Percentiles rank a stretch among this genome's conserved stretches.
phyloP scores from a whole-genome alignment of 2,113 vertebrate genomes.

The Podarcis raffonei region DNA sequence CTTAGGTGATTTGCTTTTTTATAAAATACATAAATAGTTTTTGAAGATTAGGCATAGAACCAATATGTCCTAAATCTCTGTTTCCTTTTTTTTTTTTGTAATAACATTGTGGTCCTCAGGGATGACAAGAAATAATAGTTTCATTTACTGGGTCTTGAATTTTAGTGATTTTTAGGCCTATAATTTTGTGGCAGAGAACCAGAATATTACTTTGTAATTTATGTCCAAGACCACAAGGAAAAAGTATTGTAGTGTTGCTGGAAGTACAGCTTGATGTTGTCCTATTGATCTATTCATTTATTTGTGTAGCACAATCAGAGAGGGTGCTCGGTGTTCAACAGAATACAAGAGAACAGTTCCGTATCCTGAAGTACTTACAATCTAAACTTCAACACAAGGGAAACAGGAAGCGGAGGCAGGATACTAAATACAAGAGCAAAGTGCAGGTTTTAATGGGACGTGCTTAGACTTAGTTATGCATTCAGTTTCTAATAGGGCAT shows the following conservation, averaged over 20 bases:
- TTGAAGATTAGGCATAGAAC: conserved; percentile 57
- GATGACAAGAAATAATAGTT: conserved; percentile 70
- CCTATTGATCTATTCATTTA: conserved; percentile 2
- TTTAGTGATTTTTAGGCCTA: conserved; percentile 60
- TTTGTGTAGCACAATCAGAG: not conserved
- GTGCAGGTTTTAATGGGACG: not conserved
- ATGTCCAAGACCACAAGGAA: conserved; percentile 30
- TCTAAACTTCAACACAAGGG: not conserved
- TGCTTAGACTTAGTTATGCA: not conserved
- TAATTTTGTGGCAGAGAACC: conserved; percentile 56
- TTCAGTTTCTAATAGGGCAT: not conserved
- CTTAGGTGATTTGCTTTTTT: conserved; percentile 54
- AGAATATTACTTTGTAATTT: conserved; percentile 46
- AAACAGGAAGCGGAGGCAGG: not conserved
- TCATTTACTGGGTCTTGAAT: conserved; percentile 63
- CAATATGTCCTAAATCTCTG: conserved; percentile 49
- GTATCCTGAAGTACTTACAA: not conserved
- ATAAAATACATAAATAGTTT: conserved; percentile 64
- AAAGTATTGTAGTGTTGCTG: not conserved
- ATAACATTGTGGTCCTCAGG: conserved; percentile 59
- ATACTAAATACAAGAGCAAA: not conserved
- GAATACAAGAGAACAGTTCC: not conserved
- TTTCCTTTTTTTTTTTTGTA: conserved; percentile 53
- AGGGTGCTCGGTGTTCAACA: not conserved
- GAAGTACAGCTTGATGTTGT: conserved; percentile 13